Conservation (phyloP, 2,797 vertebrate genomes). For the Trachops cirrhosus region DNA sequence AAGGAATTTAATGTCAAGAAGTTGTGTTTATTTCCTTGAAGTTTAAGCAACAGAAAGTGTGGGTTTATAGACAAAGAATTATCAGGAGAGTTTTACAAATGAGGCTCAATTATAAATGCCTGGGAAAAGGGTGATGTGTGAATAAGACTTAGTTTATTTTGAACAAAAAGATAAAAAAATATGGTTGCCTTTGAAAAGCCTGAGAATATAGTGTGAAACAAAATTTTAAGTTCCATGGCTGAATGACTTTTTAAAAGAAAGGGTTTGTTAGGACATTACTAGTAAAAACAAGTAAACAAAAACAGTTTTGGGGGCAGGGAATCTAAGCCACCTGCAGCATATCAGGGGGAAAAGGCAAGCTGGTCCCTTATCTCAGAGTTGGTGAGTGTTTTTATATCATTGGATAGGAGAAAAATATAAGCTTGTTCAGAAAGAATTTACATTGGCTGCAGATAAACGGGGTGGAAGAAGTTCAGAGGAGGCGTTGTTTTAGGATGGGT, state of each 20-base stretch:
- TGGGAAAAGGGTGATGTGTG: background rate
- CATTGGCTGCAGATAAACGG: background rate
- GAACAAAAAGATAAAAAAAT: background rate
- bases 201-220: background rate
- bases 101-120: background rate
- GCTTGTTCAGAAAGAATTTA: background rate
- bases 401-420: background rate
- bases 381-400: background rate
- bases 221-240: background rate
- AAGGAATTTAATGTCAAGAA: background rate
- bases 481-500: background rate
- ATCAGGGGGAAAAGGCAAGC: background rate
- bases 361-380: background rate
- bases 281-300: background rate
- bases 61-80: slow-evolving; percentile 10
- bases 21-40: slow-evolving; percentile 1
- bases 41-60: background rate
- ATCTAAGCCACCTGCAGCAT: background rate
- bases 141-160: slow-evolving; percentile 12
- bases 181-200: background rate
- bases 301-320: background rate
- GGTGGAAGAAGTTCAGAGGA: background rate
- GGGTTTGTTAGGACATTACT: background rate
- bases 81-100: background rate
- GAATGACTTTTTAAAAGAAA: background rate